Evolutionary conservation across 2,797 vertebrate species (phyloP).

Genomic region (Danio aesculapii): DNA sequence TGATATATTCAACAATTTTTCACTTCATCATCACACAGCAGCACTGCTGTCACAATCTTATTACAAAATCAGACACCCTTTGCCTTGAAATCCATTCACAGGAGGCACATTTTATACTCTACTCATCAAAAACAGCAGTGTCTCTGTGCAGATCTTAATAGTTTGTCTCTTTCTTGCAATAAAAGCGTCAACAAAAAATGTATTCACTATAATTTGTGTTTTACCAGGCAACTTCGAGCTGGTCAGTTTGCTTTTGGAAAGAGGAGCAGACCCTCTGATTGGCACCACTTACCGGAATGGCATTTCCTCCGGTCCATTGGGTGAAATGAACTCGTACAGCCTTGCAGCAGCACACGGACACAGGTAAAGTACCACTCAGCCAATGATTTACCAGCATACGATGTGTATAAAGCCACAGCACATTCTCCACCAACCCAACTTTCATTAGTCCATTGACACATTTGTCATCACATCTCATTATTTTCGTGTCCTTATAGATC

Average conservation of each 20-base stretch:
- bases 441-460: constrained; percentile 15
- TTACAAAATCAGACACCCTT: background rate
- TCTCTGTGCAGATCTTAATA: background rate
- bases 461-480: constrained; percentile 5
- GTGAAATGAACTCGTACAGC: constrained; percentile 85
- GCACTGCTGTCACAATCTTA: no score
- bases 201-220: constrained; percentile 14
- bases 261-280: constrained; percentile 84
- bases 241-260: constrained; percentile 82
- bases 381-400: constrained; percentile 2
- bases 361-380: constrained; percentile 72
- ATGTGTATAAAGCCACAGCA: background rate
- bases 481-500: constrained; percentile 30
- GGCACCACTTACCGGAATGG: constrained; percentile 83
- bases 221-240: constrained; percentile 84
- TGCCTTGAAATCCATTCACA: background rate
- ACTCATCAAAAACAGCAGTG: background rate
- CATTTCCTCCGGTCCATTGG: constrained; percentile 79
- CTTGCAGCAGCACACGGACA: constrained; percentile 84
- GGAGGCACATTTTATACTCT: background rate
- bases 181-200: constrained; percentile 11
- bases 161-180: background rate
- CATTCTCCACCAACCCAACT: background rate
- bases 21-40: background rate
- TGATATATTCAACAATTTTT: background rate